Base-by-base conservation (phyloP, 1,140 invertebrate species). In the Drosophila paulistorum region DNA sequence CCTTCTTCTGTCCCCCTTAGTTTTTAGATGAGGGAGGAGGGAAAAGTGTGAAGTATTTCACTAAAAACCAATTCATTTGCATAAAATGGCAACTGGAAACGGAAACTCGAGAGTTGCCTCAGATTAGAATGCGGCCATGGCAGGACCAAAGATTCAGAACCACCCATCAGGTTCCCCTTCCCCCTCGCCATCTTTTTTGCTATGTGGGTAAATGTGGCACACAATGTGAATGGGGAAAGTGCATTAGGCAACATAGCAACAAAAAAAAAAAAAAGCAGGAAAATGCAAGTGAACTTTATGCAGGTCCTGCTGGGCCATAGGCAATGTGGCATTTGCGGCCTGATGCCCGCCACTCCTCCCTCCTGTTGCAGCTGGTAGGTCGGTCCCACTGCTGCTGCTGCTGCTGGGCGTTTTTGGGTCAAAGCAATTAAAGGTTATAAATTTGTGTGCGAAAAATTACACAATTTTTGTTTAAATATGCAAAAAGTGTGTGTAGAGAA, bases 351-450 rank as follows among this genome's bases (percentile, higher is more conserved):
- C 51, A 42, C 42, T 59, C 55, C 48, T 14, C 60, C 20, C 30
- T 35, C 48, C 37, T 30, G n/a, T 1, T 14, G n/a, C 14, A 20
- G 26, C 48, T 35, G 14, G 26, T 60, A 17, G 30, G 30, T 7
- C 30, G 30, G 30, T 37, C 35, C 20, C 10, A 0, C 17, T 37
- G 13, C 13, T 26, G 13, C 23, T 17, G 20, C 35, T 42, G 64
- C 74, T 65, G 76, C 79, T 81, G 84, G 45, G 45, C 74, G 75
- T 87, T 87, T 89, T 89, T 89, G 85, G 85, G 84, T 90, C 84
- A 89, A 90, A 89, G 85, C 85, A 89, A 89, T 89, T 89, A 89
- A 89, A 89, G 84, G 85, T 89, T 89, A 89, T 89, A 89, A 90
- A 89, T 89, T 87, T 89, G 68, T 77, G 65, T 89, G 83, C 84